Conservation (phyloP, 37 sponge, comb jelly and placozoan species). For the Mnemiopsis leidyi region DNA sequence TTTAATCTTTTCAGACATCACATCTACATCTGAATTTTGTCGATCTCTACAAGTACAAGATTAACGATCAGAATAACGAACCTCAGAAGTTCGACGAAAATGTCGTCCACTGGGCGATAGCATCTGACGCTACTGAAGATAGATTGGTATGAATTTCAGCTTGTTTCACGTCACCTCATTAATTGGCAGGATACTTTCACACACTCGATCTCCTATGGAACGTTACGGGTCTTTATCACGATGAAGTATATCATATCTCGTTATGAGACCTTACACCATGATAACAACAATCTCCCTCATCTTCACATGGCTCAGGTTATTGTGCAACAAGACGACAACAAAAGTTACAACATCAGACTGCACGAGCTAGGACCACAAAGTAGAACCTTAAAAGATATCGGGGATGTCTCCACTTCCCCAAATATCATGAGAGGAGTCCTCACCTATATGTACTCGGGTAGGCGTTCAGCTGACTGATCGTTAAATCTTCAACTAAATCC, state of each 20-base stretch:
- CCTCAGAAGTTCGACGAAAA: conserved; percentile 1
- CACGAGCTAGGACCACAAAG: not conserved
- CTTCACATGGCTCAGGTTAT: not conserved
- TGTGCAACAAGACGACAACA: not conserved
- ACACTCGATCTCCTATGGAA: too few relatives aligned
- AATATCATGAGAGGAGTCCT: conserved; percentile 7
- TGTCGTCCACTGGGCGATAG: conserved; percentile 10
- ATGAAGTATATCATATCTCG: too few relatives aligned
- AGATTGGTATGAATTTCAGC: not conserved
- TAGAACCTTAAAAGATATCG: conserved; percentile 14
- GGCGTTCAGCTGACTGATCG: not conserved
- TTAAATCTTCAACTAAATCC: too few relatives aligned
- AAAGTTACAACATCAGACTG: not conserved
- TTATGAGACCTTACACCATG: too few relatives aligned
- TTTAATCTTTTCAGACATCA: not conserved
- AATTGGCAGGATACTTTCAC: too few relatives aligned
- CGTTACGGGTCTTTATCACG: too few relatives aligned
- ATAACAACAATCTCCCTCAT: too few relatives aligned
- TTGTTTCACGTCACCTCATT: too few relatives aligned
- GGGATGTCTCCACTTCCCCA: not conserved
- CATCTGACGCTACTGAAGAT: not conserved
- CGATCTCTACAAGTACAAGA: conserved; percentile 31
- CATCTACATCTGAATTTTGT: not conserved
- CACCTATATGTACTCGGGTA: not conserved
- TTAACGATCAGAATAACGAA: not conserved